These are phyloP conservation scores for Ceyx erithaca DNA, from an alignment of 2,797 vertebrate genomes.

Conservation along the genomic window DNA sequence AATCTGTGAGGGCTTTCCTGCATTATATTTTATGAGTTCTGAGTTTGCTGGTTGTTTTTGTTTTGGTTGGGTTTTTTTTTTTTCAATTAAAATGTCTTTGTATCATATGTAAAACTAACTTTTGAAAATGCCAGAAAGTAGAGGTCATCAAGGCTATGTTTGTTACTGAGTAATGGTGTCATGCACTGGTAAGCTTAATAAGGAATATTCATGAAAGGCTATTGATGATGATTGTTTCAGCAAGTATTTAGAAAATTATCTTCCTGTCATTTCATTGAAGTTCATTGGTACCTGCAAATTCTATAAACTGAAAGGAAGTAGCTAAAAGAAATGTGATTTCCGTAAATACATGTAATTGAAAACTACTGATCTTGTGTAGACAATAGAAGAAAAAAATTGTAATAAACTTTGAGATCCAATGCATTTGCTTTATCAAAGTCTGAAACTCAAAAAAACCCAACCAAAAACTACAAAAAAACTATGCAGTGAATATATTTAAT, in stretches of 20 bases:
- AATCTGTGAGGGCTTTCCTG: not conserved
- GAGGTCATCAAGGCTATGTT: not conserved
- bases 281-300: not conserved
- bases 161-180: not conserved
- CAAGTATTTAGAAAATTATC: not conserved
- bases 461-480: not conserved
- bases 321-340: not conserved
- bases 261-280: conserved; percentile 11
- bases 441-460: not conserved
- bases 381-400: not conserved
- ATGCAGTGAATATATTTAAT: not conserved
- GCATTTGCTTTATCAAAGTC: not conserved
- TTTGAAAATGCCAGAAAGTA: conserved; percentile 33
- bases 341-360: not conserved
- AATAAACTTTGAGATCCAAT: not conserved
- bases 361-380: not conserved
- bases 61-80: not conserved
- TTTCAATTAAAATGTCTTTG: conserved; percentile 14
- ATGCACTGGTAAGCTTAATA: not conserved
- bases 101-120: not conserved
- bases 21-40: not conserved
- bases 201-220: conserved; percentile 13
- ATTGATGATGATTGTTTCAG: conserved; percentile 11
- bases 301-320: not conserved
- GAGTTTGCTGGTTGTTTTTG: not conserved